These are phyloP conservation scores for Smittia aterrima DNA, from an alignment of 2,888 invertebrate species.

Conservation along the genomic window DNA sequence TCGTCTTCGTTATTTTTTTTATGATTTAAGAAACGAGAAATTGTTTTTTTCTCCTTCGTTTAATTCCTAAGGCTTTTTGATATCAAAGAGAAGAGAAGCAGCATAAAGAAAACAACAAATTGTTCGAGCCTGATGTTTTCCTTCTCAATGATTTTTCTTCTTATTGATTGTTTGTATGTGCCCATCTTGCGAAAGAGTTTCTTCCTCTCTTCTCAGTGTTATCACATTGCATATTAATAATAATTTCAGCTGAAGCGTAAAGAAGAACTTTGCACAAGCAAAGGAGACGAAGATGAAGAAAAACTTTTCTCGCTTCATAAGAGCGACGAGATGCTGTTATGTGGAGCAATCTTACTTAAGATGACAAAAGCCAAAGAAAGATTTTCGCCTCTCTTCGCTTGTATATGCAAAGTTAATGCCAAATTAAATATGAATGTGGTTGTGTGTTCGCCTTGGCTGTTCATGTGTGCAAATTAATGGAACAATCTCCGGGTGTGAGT, in stretches of 20 bases:
- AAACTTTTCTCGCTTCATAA: not conserved
- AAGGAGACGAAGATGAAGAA: not conserved
- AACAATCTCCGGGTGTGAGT: conserved; percentile 16
- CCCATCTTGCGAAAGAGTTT: not conserved
- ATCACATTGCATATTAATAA: conserved; percentile 39
- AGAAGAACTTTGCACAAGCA: conserved; percentile 20
- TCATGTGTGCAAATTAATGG: conserved; percentile 41
- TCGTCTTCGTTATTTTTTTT: not conserved
- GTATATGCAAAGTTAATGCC: conserved; percentile 39
- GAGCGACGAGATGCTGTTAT: not conserved
- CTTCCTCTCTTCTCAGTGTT: conserved; percentile 6
- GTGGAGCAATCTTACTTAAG: conserved; percentile 22
- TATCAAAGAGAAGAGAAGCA: not conserved
- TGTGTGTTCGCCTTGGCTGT: conserved; percentile 33
- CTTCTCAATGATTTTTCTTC: not conserved
- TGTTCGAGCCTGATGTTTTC: not conserved
- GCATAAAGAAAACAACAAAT: not conserved
- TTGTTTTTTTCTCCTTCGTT: not conserved
- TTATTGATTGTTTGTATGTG: not conserved
- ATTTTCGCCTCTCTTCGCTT: not conserved
- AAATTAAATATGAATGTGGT: conserved; percentile 40
- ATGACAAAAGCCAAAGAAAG: conserved; percentile 33
- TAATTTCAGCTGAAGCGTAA: conserved; percentile 31
- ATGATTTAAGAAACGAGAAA: not conserved
- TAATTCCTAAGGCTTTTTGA: not conserved